Conservation (phyloP, 1,140 invertebrate species). For the Danaus plexippus region DNA sequence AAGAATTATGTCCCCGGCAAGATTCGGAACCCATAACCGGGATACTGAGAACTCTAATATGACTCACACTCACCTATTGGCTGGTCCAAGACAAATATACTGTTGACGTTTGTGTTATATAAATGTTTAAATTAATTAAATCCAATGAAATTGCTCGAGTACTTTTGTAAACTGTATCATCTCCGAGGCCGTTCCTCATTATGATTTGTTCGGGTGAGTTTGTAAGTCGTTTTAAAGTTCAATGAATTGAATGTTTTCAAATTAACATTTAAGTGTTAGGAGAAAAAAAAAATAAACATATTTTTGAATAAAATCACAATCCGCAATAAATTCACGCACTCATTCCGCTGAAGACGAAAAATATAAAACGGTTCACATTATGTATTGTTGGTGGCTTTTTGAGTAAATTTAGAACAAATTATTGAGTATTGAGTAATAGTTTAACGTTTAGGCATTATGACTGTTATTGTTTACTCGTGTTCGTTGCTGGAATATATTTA, state of each 20-base stretch:
- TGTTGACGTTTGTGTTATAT: no score
- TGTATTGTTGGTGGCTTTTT: slow-evolving; percentile 21
- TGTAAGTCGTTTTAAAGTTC: slow-evolving; percentile 36
- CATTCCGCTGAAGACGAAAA: slow-evolving; percentile 24
- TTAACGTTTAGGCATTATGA: slow-evolving; percentile 13
- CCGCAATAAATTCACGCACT: slow-evolving; percentile 24
- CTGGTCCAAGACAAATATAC: no score
- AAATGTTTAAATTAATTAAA: no score
- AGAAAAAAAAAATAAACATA: slow-evolving; percentile 21
- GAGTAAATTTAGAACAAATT: slow-evolving; percentile 43
- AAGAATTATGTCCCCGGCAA: slow-evolving; percentile 99
- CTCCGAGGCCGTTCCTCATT: no score
- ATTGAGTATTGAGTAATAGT: slow-evolving; percentile 28
- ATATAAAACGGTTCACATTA: slow-evolving; percentile 9
- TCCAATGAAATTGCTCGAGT: no score
- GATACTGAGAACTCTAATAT: slow-evolving; percentile 36
- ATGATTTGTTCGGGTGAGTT: slow-evolving; percentile 14
- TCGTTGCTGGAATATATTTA: slow-evolving; percentile 9
- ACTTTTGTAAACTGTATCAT: no score
- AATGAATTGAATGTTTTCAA: slow-evolving; percentile 28
- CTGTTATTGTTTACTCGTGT: slow-evolving; percentile 19
- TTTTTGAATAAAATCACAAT: slow-evolving; percentile 31
- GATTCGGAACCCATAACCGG: slow-evolving; percentile 93
- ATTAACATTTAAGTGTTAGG: slow-evolving; percentile 10
- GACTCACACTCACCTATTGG: slow-evolving; percentile 30